Evolutionary conservation across 1,140 invertebrate genomes (phyloP).

Genomic region (Platorchestia sp.): DNA sequence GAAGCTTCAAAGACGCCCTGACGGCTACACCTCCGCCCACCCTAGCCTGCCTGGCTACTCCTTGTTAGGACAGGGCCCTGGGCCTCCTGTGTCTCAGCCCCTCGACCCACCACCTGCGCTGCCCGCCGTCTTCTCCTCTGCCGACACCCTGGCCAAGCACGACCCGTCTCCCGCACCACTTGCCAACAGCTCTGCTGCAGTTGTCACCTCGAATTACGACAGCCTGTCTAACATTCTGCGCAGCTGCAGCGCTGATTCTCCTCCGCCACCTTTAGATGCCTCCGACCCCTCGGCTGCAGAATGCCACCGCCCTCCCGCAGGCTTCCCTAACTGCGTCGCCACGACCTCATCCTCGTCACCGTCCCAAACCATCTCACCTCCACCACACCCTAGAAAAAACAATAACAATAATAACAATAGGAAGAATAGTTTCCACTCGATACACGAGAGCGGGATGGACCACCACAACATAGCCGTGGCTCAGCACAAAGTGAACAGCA

Average conservation of each 20-base stretch:
- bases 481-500: background rate
- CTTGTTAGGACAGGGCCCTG: conserved; percentile 62
- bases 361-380: background rate
- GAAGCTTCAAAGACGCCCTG: conserved; percentile 61
- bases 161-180: conserved; percentile 40
- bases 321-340: background rate
- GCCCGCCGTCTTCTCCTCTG: conserved; percentile 15
- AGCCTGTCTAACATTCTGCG: conserved; percentile 20
- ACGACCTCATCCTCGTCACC: conserved; percentile 36
- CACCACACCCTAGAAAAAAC: background rate
- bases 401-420: conserved; percentile 34
- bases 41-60: conserved; percentile 54
- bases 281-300: background rate
- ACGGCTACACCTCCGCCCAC: conserved; percentile 65
- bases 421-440: conserved; percentile 16
- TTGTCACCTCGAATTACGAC: background rate
- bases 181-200: background rate
- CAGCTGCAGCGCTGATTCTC: background rate
- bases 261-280: background rate
- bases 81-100: conserved; percentile 62
- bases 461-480: background rate
- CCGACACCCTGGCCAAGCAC: background rate
- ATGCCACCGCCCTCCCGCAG: background rate
- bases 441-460: background rate
- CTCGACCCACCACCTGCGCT: conserved; percentile 60